Percentiles rank a stretch among this genome's conserved stretches.
Conservation (phyloP, 2,888 invertebrate species). For the Colletes collaris region DNA sequence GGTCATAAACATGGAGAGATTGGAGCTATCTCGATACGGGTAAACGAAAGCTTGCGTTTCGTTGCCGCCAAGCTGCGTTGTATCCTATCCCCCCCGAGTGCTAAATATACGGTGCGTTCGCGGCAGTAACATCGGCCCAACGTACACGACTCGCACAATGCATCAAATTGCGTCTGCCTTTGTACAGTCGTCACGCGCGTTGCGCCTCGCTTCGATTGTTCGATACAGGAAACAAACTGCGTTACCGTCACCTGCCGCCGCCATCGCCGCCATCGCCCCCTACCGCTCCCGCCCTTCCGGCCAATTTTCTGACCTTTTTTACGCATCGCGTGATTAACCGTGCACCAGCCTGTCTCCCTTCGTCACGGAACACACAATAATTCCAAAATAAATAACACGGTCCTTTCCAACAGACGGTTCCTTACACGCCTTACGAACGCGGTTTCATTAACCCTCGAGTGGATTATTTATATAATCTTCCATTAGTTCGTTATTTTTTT, state of each 20-base stretch:
- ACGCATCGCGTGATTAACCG: conserved; percentile 30
- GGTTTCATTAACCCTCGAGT: no score
- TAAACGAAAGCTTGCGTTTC: conserved; percentile 17
- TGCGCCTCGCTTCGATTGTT: conserved; percentile 66
- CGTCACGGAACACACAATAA: no score
- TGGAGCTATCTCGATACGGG: background rate
- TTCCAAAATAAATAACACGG: no score
- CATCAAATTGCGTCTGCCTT: conserved; percentile 68
- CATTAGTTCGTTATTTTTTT: no score
- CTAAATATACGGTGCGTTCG: conserved; percentile 34
- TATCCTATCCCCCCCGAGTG: conserved; percentile 34
- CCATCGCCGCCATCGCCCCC: conserved; percentile 37
- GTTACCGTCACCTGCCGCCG: conserved; percentile 68
- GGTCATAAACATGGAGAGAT: conserved; percentile 27
- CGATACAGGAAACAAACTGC: conserved; percentile 68
- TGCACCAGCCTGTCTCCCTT: background rate
- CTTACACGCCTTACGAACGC: no score
- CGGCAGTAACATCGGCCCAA: background rate
- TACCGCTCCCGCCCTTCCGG: conserved; percentile 53
- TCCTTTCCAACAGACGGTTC: no score
- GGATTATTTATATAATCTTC: no score
- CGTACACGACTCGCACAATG: conserved; percentile 60
- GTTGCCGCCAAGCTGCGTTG: background rate
- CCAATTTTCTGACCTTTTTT: conserved; percentile 62
- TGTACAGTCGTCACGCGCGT: conserved; percentile 66